These are phyloP conservation scores for Epinotia bilunana DNA, from an alignment of 2,888 invertebrate species.

Conservation along the genomic window DNA sequence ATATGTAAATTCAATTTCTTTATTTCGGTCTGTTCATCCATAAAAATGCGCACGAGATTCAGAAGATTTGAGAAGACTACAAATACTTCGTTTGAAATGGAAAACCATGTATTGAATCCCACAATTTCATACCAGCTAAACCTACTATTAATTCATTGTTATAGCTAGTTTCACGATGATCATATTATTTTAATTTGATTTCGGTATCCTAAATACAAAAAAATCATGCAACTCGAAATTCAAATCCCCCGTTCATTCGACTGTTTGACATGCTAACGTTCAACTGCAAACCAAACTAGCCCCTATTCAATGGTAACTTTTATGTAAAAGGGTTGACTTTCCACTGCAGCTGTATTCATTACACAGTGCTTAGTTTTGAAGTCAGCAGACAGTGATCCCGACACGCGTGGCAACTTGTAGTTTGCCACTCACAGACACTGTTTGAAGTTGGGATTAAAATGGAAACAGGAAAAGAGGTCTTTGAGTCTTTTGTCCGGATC, in stretches of 20 bases:
- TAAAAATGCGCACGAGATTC: too few relatives aligned
- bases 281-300: not conserved
- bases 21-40: not conserved
- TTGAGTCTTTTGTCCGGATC: not conserved
- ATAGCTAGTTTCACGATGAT: too few relatives aligned
- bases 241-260: not conserved
- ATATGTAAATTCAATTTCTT: constrained; percentile 6
- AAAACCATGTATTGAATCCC: too few relatives aligned
- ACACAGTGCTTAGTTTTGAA: not conserved
- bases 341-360: not conserved
- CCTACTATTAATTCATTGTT: too few relatives aligned
- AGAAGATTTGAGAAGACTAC: not conserved
- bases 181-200: too few relatives aligned
- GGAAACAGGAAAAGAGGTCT: not conserved
- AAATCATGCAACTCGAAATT: not conserved
- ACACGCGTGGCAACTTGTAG: constrained; percentile 1
- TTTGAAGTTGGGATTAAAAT: not conserved
- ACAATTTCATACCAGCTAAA: too few relatives aligned
- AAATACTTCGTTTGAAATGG: not conserved
- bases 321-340: not conserved
- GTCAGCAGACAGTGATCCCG: not conserved
- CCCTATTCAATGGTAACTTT: not conserved
- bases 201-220: too few relatives aligned
- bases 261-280: not conserved
- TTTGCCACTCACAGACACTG: not conserved